A percentile compares a stretch with the other conserved stretches of the same genome.
These are phyloP conservation scores for Orestias chungarensis DNA, from an alignment of 2,797 vertebrate genomes.

Conservation along the genomic window DNA sequence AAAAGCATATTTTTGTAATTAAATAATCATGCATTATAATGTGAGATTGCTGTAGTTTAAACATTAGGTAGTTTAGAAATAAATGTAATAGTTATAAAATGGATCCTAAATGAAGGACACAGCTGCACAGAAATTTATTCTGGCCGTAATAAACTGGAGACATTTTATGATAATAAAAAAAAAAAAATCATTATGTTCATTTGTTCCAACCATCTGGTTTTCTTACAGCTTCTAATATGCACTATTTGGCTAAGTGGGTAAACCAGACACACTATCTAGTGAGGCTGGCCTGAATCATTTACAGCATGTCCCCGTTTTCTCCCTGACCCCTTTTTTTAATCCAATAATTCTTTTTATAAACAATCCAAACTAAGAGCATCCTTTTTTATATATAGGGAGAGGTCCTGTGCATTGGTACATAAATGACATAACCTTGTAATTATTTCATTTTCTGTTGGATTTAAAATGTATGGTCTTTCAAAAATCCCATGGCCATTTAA, in stretches of 20 bases:
- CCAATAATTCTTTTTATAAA: background rate
- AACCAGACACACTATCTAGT: no score
- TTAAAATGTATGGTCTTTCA: background rate
- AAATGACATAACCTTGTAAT: background rate
- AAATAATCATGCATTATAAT: background rate
- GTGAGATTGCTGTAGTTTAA: background rate
- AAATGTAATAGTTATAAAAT: background rate
- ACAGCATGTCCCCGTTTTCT: no score
- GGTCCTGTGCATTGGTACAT: background rate
- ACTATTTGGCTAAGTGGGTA: no score
- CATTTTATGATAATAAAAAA: background rate
- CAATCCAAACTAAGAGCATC: background rate
- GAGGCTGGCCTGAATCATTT: no score
- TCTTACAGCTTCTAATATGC: no score
- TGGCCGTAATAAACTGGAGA: background rate
- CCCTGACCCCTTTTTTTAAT: no score
- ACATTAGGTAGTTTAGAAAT: background rate
- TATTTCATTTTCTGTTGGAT: background rate
- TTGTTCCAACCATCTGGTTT: conserved; percentile 24
- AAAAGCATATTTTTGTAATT: background rate
- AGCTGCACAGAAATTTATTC: background rate
- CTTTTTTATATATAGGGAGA: background rate
- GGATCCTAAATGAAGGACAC: background rate
- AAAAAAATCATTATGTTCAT: background rate
- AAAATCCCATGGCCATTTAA: background rate